Base-by-base conservation (phyloP, 2,113 vertebrate genomes). In the Sceloporus undulatus region DNA sequence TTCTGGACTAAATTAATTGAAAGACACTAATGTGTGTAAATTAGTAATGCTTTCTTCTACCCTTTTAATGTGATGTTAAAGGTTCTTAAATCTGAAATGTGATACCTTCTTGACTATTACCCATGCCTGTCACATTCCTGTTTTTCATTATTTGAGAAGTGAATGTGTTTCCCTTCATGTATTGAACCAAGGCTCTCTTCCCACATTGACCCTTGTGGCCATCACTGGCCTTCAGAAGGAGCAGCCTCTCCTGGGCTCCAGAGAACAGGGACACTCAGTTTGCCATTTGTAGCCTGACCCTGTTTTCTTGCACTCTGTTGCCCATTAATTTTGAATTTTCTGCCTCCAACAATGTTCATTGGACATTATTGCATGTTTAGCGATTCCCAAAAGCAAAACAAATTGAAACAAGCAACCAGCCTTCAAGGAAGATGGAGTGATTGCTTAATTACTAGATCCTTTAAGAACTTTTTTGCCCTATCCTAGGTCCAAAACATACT, bases 361-460 rank as follows among this genome's bases (percentile, higher is more conserved):
- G 34, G 34, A 34, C 34, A 27, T 10, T n/a, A 38, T 42, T 52
- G 9, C 29, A 34, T 66, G 11, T 3, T 34, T 34, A 14, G 76
- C 65, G 59, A 10, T 19, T 13, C 40, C 56, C 19, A 75, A 5
- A 65, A 56, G 42, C 65, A 29, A 42, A 73, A 29, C 29, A 11
- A 19, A 2, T 48, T 77, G 7, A 40, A 56, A 23, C 16, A 4
- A 14, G n/a, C 19, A 29, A 27, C 10, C 42, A 68, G 27, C 68
- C 19, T 38, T 76, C 52, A 62, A 84, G 29, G 21, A 56, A 84
- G 25, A 2, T 29, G 42, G 91, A 42, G 9, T 25, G 3, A 79
- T 91, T 34, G 76, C 90, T 25, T 88, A 87, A 18, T 4, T 25
- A 9, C 14, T 40, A 87, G 40, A 56, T 75, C 88, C 75, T 91